Conservation (phyloP, 2,113 vertebrate species). For the Agapornis roseicollis region DNA sequence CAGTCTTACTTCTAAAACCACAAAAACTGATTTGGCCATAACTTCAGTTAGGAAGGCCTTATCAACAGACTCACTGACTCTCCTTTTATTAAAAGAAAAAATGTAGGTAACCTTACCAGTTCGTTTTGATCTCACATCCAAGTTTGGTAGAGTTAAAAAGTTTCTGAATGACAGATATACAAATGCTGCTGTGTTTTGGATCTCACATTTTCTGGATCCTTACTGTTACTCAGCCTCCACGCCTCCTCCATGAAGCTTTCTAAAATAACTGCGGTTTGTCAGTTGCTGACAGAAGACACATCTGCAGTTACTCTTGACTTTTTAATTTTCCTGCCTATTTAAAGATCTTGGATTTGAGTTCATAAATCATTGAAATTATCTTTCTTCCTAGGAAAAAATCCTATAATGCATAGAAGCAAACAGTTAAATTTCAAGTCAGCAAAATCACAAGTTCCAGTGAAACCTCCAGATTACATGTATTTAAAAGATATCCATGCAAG, state of each 20-base stretch:
- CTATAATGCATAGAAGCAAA: neutral
- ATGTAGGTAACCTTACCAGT: neutral
- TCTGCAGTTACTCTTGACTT: slow-evolving; percentile 21
- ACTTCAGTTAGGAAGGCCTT: neutral
- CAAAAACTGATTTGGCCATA: neutral
- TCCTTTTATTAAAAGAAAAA: slow-evolving; percentile 46
- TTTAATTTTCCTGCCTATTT: slow-evolving; percentile 45
- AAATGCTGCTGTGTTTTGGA: slow-evolving; percentile 4
- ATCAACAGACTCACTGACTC: neutral
- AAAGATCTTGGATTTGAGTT: neutral
- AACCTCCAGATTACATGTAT: neutral
- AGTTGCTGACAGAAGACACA: slow-evolving; percentile 15
- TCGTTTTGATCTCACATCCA: neutral
- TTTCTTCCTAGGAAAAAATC: neutral
- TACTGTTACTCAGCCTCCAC: neutral
- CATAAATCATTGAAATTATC: neutral
- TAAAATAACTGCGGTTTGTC: slow-evolving; percentile 34
- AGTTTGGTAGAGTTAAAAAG: neutral
- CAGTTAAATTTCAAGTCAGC: slow-evolving; percentile 7
- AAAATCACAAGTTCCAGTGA: neutral
- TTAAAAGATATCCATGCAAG: neutral
- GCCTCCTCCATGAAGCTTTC: slow-evolving; percentile 28
- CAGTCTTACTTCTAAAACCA: neutral
- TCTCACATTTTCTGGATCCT: slow-evolving; percentile 31
- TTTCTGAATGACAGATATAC: slow-evolving; percentile 33